Percentiles rank a stretch among this genome's conserved stretches.
Conservation (phyloP, 2,113 vertebrate genomes). For the Oreochromis tanganicae region DNA sequence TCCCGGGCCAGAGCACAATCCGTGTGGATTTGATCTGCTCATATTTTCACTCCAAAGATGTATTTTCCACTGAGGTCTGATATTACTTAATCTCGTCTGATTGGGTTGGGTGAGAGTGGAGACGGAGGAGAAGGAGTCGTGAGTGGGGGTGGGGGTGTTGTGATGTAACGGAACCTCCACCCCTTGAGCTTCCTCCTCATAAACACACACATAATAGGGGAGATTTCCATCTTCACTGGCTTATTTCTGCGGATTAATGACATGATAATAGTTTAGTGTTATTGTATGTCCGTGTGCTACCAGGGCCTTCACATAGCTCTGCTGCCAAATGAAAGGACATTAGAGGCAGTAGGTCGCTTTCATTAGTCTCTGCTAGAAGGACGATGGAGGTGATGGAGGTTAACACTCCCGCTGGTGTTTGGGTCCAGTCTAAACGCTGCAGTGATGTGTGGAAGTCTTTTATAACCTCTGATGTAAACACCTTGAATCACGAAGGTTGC, state of each 20-base stretch:
- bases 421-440: not conserved
- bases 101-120: constrained; percentile 42
- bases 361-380: constrained; percentile 6
- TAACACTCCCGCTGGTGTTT: not conserved
- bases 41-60: not conserved
- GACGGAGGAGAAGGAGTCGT: constrained; percentile 35
- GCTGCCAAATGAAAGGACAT: not conserved
- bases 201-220: constrained; percentile 4
- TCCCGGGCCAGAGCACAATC: not conserved
- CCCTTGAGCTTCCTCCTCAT: not conserved
- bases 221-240: not conserved
- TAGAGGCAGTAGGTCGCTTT: constrained; percentile 6
- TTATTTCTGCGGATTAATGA: not conserved
- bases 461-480: not conserved
- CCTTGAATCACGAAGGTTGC: not conserved
- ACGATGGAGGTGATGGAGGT: not conserved
- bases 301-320: not conserved
- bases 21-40: not conserved
- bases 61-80: not conserved
- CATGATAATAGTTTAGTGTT: not conserved
- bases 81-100: constrained; percentile 39
- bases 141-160: constrained; percentile 51
- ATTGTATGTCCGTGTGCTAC: not conserved
- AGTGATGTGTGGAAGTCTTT: not conserved
- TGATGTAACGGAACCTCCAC: constrained; percentile 56